Base-by-base conservation (phyloP, 2,888 invertebrate species). In the Boloria euphrosyne region DNA sequence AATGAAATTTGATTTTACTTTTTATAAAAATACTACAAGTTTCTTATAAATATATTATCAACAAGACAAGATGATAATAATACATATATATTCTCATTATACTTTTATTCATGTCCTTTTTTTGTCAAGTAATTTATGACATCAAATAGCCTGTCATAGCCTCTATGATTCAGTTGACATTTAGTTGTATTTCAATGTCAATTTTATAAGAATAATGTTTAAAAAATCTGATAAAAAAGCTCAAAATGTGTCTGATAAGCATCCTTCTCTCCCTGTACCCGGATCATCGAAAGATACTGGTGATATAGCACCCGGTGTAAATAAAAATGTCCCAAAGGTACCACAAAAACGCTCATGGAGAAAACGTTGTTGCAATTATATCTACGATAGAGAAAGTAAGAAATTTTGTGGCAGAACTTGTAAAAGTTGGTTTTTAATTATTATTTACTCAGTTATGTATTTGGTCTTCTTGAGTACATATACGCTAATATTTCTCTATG, bases 391-490 rank as follows among this genome's bases (percentile, higher is more conserved):
- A 62, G 70, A 84, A 4, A 75, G 75, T 0, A 79, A 78, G 31
- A 77, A 79, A 6, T 78, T 73, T 63, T 85, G 85, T 38, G 84
- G 77, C 1, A 78, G 90, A 73, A 81, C 85, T 0, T 79, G 80
- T n/a, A 59, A n/a, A 14, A 86, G 81, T 68, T 91, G 91, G 91
- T 0, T 78, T 0, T 68, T 63, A 6, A 87, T 91, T 5, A 44
- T 83, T 3, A 1, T 43, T 0, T 91, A 91, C 67, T 76, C 84
- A 0, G 61, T 82, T 0, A 78, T 90, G 63, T 91, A 90, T 64
- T 14, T 90, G 1, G 71, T 86, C 46, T 90, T 89, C 66, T 70
- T 90, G 18, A 46, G 64, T 4, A 85, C 89, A 0, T 90, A 79
- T 57, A 84, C 84, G 2, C 68, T 89, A 64, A 58, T 87, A 10